Percentiles rank a stretch among this genome's conserved stretches.
Conservation (phyloP, 2,888 invertebrate species). For the Perdita meconis region DNA sequence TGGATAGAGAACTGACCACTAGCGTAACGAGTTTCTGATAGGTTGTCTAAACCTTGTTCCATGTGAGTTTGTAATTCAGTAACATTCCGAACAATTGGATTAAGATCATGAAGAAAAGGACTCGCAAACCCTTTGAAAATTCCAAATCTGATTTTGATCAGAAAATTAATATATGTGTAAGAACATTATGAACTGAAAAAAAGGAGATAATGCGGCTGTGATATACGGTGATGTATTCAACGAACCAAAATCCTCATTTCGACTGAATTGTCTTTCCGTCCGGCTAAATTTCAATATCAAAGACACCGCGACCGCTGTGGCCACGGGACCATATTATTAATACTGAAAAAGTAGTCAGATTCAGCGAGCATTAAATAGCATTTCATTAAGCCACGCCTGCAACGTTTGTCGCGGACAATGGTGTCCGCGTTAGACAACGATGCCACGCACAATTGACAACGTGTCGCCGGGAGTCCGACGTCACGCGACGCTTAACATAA, state of each 20-base stretch:
- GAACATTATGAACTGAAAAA: too few species aligned
- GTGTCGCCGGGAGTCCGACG: not conserved
- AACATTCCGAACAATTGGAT: not conserved
- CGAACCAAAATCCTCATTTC: too few species aligned
- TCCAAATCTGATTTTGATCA: too few species aligned
- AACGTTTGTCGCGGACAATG: not conserved
- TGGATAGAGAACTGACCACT: too few species aligned
- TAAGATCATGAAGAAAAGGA: not conserved
- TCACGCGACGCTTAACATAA: not conserved
- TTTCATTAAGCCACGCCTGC: conserved; percentile 1
- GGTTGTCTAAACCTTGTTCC: not conserved
- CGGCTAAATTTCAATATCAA: not conserved
- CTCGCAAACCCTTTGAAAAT: conserved; percentile 2
- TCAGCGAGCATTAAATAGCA: conserved; percentile 3
- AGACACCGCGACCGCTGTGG: not conserved
- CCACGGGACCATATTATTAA: not conserved
- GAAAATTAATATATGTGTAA: too few species aligned
- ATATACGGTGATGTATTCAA: too few species aligned
- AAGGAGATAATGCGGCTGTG: too few species aligned
- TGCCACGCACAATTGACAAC: conserved; percentile 8
- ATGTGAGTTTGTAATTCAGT: not conserved
- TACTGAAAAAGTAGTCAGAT: not conserved
- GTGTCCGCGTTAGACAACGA: not conserved
- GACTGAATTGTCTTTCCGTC: too few species aligned
- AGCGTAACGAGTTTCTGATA: not conserved